phyloP scores from a whole-genome alignment of 2,797 vertebrate genomes.

The Falco concolor region DNA sequence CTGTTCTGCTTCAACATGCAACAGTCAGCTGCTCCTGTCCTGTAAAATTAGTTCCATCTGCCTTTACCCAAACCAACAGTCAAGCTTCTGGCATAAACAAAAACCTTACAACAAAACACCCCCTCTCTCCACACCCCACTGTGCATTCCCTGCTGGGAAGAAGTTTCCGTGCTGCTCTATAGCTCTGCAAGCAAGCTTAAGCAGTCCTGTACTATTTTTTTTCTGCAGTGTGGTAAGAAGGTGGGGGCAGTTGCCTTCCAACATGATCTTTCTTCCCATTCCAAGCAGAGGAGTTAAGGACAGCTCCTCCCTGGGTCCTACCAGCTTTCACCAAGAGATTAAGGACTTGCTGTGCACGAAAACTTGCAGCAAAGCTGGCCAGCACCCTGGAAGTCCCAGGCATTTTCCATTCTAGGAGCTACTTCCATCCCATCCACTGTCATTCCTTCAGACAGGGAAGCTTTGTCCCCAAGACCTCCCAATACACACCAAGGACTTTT shows the following conservation, averaged over 20 bases:
- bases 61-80: background rate
- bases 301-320: background rate
- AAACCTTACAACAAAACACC: background rate
- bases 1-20: background rate
- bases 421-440: background rate
- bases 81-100: conserved; percentile 18
- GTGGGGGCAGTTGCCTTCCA: background rate
- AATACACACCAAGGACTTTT: background rate
- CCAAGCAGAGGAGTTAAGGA: background rate
- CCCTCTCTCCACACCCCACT: background rate
- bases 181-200: background rate
- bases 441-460: background rate
- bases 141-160: background rate
- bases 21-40: background rate
- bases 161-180: background rate
- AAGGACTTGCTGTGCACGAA: background rate
- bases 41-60: conserved; percentile 52
- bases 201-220: background rate
- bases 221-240: fast-evolving
- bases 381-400: background rate
- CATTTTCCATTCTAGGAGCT: background rate
- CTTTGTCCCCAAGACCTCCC: background rate
- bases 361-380: background rate
- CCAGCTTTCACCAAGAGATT: background rate
- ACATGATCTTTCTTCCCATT: background rate